Evolutionary conservation across 2,113 vertebrate species (phyloP).

Genomic region (Gnathonemus echidnorhynchus): DNA sequence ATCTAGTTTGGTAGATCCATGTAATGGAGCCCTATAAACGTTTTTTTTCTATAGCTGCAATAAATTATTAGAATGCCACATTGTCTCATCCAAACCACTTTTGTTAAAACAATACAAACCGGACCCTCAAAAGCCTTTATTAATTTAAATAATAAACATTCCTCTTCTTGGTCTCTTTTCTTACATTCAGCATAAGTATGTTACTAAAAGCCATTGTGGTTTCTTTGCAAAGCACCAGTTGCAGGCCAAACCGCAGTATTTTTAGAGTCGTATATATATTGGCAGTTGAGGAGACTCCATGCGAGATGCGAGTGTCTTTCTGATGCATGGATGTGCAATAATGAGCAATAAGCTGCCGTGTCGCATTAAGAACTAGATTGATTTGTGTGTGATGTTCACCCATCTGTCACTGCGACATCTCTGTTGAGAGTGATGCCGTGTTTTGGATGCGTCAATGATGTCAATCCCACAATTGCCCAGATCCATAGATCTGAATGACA

Average conservation of each 20-base stretch:
- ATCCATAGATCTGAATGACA: background rate
- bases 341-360: constrained; percentile 42
- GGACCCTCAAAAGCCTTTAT: constrained; percentile 18
- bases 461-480: background rate
- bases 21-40: background rate
- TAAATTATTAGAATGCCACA: constrained; percentile 31
- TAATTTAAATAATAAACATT: constrained; percentile 32
- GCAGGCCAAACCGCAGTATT: constrained; percentile 43
- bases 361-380: constrained; percentile 29
- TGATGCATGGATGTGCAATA: constrained; percentile 38
- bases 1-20: background rate
- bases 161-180: constrained; percentile 18
- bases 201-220: constrained; percentile 38
- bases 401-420: background rate
- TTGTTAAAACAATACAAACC: constrained; percentile 25
- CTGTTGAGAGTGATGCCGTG: background rate
- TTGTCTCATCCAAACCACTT: constrained; percentile 13
- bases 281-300: constrained; percentile 41
- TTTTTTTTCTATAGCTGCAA: constrained; percentile 2
- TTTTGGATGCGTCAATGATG: background rate
- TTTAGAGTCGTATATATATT: constrained; percentile 29
- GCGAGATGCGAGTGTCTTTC: constrained; percentile 39
- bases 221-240: constrained; percentile 34
- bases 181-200: constrained; percentile 21
- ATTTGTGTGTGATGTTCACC: background rate